Evolutionary conservation across 2,797 vertebrate genomes (phyloP), one percentile per base, ranked within the genome.

Genomic region (Cephalopachus bancanus): DNA sequence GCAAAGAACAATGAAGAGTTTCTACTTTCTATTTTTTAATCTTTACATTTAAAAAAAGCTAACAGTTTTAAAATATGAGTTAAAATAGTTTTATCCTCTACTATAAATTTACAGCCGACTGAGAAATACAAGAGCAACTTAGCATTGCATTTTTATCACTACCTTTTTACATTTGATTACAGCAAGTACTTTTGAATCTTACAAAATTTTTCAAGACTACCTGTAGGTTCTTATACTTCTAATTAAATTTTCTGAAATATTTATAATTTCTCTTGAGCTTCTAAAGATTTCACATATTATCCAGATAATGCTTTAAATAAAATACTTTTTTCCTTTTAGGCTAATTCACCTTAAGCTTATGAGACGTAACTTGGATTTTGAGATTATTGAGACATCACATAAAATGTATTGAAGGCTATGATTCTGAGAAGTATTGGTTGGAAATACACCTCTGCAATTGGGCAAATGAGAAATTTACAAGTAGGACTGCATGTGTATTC

Each of bases 121-220:
- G 15, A 84, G 12, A 92, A 7, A 74, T 51, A 5, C n/a, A 93
- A 11, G 9, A 22, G 37, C 15, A 85, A 88, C 0, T 88, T 67
- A 64, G 19, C 3, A 57, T 89, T 59, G 22, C 53, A 55, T 90
- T 93, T 85, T 89, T 69, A 88, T 81, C 28, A 65, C 26, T 83
- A 26, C 3, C 0, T 33, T 78, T 91, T 89, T 90, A 81, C 44
- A 60, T 1, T 60, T n/a, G 7, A 89, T 84, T 94, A 85, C 28
- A 88, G 65, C 6, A 85, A 55, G 19, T 53, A 51, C 7, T 86
- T 95, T 53, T 19, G 15, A 59, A 71, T 57, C 55, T 79, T 65
- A 22, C 5, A 78, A 49, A 51, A 67, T 17, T 64, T 96, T 89
- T 91, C 30, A 93, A 91, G 96, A 91, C 17, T 76, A 28, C 60